A percentile compares a stretch with the other conserved stretches of the same genome.
Conservation (phyloP, 1,140 invertebrate species). For the Aphelenchoides avenae region DNA sequence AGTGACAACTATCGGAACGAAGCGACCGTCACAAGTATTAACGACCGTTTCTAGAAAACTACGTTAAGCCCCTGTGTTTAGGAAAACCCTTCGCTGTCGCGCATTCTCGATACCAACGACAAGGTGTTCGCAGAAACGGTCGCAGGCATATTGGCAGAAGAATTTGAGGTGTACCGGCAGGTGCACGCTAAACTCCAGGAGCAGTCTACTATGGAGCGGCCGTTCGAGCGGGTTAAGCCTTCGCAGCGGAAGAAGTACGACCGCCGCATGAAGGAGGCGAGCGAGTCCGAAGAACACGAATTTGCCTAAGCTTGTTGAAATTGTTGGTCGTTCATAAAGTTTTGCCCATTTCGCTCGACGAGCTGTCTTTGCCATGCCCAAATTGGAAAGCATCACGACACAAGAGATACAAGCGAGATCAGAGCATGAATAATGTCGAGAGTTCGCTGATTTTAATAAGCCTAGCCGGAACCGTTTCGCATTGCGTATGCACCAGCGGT, state of each 20-base stretch:
- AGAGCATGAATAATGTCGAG: no score
- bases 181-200: constrained; percentile 32
- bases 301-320: no score
- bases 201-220: constrained; percentile 31
- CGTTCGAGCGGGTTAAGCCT: constrained; percentile 51
- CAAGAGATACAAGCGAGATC: no score
- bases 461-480: no score
- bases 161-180: constrained; percentile 43
- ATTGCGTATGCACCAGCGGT: no score
- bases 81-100: constrained; percentile 40
- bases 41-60: no score
- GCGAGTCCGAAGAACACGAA: constrained; percentile 31
- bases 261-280: constrained; percentile 26
- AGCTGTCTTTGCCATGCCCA: no score
- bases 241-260: constrained; percentile 45
- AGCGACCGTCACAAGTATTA: neutral
- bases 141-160: constrained; percentile 39
- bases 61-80: no score
- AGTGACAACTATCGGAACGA: neutral
- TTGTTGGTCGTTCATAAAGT: no score
- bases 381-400: no score
- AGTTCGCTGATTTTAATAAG: no score
- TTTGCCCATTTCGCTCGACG: no score
- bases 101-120: constrained; percentile 39
- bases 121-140: constrained; percentile 39